A percentile compares a stretch with the other conserved stretches of the same genome.
These are phyloP conservation scores for Acyrthosiphon pisum DNA, from an alignment of 1,140 invertebrate genomes.

Conservation along the genomic window DNA sequence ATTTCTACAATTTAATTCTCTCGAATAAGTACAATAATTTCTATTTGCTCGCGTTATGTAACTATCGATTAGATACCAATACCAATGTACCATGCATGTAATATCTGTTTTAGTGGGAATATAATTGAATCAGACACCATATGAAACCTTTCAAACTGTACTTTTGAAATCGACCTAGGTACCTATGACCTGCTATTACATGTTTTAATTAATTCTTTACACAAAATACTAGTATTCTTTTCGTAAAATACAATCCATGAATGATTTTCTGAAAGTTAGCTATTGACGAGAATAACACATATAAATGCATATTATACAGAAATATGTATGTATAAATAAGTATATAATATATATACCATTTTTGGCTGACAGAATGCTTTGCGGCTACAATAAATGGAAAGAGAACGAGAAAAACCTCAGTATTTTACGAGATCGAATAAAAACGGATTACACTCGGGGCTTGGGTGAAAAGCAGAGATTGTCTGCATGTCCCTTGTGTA, in stretches of 20 bases:
- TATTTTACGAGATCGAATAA: constrained; percentile 55
- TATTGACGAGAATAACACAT: not conserved
- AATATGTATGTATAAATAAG: not conserved
- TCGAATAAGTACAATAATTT: not conserved
- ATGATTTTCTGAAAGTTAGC: not conserved
- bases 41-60: not conserved
- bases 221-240: not conserved
- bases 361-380: constrained; percentile 30
- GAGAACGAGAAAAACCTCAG: constrained; percentile 29
- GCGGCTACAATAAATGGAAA: constrained; percentile 2
- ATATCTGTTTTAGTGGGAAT: not conserved
- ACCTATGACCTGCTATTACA: too few species aligned
- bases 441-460: constrained; percentile 26
- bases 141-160: not conserved
- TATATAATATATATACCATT: not conserved
- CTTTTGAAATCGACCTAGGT: too few species aligned
- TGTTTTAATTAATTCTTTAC: not conserved
- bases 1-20: not conserved
- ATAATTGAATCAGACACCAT: not conserved
- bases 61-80: not conserved
- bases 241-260: not conserved
- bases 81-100: not conserved
- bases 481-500: constrained; percentile 16
- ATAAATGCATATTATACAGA: constrained; percentile 14
- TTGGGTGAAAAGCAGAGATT: constrained; percentile 40